Base-by-base conservation (phyloP, 2,113 vertebrate genomes). In the Neodontobutis hainanensis region DNA sequence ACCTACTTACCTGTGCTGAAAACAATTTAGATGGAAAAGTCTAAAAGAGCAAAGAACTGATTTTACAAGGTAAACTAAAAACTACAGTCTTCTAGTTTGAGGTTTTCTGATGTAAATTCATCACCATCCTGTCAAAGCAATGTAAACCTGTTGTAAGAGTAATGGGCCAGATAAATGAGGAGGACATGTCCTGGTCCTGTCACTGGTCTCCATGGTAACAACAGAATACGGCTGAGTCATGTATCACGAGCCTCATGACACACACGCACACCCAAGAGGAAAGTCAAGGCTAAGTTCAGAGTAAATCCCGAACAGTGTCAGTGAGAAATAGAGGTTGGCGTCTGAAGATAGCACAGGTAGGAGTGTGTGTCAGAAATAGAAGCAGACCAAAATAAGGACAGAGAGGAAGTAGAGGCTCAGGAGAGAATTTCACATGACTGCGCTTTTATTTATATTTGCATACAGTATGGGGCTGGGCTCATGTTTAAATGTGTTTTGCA, bases 241-340 rank as follows among this genome's bases (percentile, higher is more conserved):
- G 53, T 53, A 68, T 86, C 73, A 76, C 61, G 52, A 5, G 11
- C 19, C n/a, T 5, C 60, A 42, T 75, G 49, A 77, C 48, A 62
- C 64, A 53, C 43, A 57, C 36, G 11, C 15, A 47, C 11, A 15
- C 47, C 63, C 12, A 15, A 8, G 53, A 48, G 61, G 44, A 43
- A 58, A 85, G 70, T 79, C 73, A 84, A 85, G 82, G 63, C 76
- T 71, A 79, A 19, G 53, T 82, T 59, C 57, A 61, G 74, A 82
- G 73, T 85, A 90, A 88, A 84, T 81, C 82, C 83, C 44, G 76
- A 78, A 74, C 66, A 83, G 43, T 85, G 77, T 86, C 83, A 86
- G 56, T 51, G 58, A 43, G 72, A 68, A 72, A 61, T 69, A 77
- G 51, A 65, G 40, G 44, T 71, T 71, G 64, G 62, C 78, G 75